Base-by-base conservation (phyloP, 2,797 vertebrate genomes). In the Eospalax fontanierii region DNA sequence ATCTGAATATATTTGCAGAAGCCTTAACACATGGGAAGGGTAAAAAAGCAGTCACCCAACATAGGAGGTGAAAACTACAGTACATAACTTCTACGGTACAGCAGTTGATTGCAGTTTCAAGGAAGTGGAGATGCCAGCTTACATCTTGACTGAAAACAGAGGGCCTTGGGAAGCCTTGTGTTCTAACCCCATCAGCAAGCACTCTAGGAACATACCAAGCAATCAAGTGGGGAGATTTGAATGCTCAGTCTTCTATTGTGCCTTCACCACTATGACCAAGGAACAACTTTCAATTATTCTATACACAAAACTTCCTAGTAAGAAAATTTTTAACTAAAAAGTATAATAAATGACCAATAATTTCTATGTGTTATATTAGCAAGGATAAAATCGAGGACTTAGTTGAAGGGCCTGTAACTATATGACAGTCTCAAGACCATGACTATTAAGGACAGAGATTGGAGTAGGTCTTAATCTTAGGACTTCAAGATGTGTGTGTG, bases 1-100 rank as follows among this genome's bases (percentile, higher is more conserved):
- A 43, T 35, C 54, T 71, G 38, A 50, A 1, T 35, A 10, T 46
- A 81, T 82, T 73, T 96, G 81, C 93, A 88, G 83, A 76, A 82
- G n/a, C 0, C 0, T 50, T 76, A 50, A 33, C 54, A 61, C 2
- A n/a, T 15, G 12, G 11, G 79, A 76, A 87, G 4, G n/a, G 16
- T 35, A 86, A 81, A 76, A 65, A 24, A 18, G 66, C 50, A 81
- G 59, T 68, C 6, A 46, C 14, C 6, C 21, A 30, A 18, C 14
- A 63, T 22, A 79, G 46, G 54, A 70, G 24, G 70, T 30, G 1
- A 57, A 28, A 50, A 18, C 43, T 35, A 11, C 1, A 22, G 33
- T 12, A 40, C 50, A 24, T 40, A 66, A 4, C 28, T 61, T 61
- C 57, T 33, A 24, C 4, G 21, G 18, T 10, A 33, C 0, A 0